Conservation (phyloP, 2,888 invertebrate species). For the Arge pagana region DNA sequence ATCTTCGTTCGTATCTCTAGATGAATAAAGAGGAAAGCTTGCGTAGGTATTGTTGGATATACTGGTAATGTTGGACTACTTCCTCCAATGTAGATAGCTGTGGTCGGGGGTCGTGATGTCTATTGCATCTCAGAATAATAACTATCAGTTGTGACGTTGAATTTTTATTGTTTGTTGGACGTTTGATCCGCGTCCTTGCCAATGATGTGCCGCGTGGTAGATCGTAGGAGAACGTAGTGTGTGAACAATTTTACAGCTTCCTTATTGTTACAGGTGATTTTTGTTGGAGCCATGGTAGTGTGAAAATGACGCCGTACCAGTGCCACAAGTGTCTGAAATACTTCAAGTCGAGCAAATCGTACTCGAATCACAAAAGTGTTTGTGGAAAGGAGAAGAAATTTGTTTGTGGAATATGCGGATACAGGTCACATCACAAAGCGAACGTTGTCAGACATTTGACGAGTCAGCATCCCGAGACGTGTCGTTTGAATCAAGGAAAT, state of each 20-base stretch:
- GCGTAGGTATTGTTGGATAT: too few species aligned
- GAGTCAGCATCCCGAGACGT: slow-evolving; percentile 30
- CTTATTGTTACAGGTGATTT: slow-evolving; percentile 17
- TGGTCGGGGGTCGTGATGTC: too few species aligned
- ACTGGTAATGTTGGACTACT: too few species aligned
- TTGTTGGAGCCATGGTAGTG: slow-evolving; percentile 3
- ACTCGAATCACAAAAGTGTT: slow-evolving; percentile 31
- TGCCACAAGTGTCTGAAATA: slow-evolving; percentile 35
- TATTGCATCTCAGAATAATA: too few species aligned
- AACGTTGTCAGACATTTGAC: slow-evolving; percentile 34
- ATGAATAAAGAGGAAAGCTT: too few species aligned
- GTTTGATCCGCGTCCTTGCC: too few species aligned
- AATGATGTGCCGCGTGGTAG: too few species aligned
- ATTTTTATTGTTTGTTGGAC: too few species aligned
- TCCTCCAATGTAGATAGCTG: too few species aligned
- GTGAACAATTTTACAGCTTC: slow-evolving; percentile 7
- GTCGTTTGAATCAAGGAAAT: slow-evolving; percentile 4
- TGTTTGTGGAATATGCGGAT: slow-evolving; percentile 33
- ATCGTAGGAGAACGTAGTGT: not conserved
- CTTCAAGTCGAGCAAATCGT: slow-evolving; percentile 33
- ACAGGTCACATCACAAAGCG: slow-evolving; percentile 33
- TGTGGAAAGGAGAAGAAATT: slow-evolving; percentile 36
- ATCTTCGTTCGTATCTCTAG: too few species aligned
- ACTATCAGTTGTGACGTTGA: too few species aligned
- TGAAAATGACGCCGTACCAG: slow-evolving; percentile 28